Evolutionary conservation across 2,888 invertebrate genomes (phyloP).

Genomic region (Micoletzkya japonica): DNA sequence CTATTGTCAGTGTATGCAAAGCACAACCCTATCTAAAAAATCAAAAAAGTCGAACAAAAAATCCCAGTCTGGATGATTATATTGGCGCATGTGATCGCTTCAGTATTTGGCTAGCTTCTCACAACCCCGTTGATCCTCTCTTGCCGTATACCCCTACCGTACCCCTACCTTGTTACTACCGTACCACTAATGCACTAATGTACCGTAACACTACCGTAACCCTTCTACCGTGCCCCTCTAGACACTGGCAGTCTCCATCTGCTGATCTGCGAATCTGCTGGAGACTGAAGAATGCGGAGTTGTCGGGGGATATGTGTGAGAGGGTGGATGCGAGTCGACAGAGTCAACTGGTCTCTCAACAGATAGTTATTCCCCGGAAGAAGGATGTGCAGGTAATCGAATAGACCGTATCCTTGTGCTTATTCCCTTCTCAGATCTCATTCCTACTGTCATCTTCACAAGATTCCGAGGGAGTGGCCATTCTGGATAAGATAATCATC

Average conservation of each 20-base stretch:
- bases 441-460: conserved; percentile 6
- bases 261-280: conserved; percentile 43
- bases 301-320: conserved; percentile 37
- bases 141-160: no score
- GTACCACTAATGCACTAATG: neutral
- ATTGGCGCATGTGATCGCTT: no score
- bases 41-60: no score
- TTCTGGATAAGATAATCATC: conserved; percentile 14
- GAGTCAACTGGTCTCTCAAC: conserved; percentile 38
- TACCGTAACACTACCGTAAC: no score
- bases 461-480: conserved; percentile 22
- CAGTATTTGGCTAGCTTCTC: no score
- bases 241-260: conserved; percentile 50
- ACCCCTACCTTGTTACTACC: no score
- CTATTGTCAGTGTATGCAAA: no score
- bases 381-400: conserved; percentile 20
- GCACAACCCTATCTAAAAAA: no score
- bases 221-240: conserved; percentile 31
- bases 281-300: conserved; percentile 35
- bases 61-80: no score
- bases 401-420: neutral
- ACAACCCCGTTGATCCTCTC: no score
- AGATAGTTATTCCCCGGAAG: conserved; percentile 25
- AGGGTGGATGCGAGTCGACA: conserved; percentile 38
- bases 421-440: conserved; percentile 7